Evolutionary conservation across 2,113 vertebrate species (phyloP).

Genomic region (Pygoscelis antarcticus): DNA sequence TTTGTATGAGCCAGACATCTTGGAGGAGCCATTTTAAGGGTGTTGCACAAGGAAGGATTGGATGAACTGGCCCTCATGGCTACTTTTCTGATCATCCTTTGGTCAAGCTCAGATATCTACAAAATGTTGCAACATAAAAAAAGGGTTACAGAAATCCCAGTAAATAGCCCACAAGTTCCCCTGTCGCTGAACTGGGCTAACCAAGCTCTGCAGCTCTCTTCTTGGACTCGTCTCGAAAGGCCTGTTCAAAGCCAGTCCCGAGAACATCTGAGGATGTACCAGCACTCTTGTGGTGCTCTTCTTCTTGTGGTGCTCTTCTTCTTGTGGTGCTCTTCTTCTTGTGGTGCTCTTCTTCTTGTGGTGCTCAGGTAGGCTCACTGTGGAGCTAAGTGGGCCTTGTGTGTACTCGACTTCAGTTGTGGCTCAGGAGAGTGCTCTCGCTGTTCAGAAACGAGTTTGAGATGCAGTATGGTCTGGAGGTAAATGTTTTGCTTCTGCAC

Average conservation of each 20-base stretch:
- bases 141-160: background rate
- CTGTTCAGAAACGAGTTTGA: background rate
- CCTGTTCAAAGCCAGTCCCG: background rate
- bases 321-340: background rate
- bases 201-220: background rate
- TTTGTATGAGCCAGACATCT: background rate
- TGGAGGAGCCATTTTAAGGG: background rate
- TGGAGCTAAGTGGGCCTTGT: background rate
- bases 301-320: background rate
- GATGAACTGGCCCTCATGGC: background rate
- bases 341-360: background rate
- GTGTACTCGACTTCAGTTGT: fast-evolving
- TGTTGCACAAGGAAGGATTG: background rate
- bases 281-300: background rate
- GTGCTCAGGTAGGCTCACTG: background rate
- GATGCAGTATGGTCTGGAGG: background rate
- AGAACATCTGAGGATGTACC: background rate
- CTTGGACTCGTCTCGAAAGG: background rate
- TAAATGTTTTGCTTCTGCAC: background rate
- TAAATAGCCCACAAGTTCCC: background rate
- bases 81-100: background rate
- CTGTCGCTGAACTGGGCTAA: background rate
- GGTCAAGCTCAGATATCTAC: background rate
- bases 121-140: background rate
- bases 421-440: background rate